Conservation (phyloP, 2,113 vertebrate genomes). For the Notarius lentiginosus region DNA sequence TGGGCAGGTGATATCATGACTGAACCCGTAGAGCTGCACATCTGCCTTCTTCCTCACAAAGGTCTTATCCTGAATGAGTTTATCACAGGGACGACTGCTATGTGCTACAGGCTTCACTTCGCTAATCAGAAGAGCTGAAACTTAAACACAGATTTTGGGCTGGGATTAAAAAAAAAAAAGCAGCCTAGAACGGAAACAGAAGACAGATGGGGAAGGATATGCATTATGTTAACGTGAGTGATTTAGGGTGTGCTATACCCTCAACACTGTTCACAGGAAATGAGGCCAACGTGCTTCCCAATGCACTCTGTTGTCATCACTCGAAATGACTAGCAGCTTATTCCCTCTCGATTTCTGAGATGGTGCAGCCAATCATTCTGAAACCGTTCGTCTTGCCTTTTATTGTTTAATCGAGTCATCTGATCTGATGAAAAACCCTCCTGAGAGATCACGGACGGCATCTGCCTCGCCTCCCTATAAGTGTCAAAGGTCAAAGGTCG, state of each 20-base stretch:
- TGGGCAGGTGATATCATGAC: constrained; percentile 50
- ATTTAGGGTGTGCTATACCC: no score
- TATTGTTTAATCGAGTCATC: constrained; percentile 39
- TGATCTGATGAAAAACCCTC: constrained; percentile 49
- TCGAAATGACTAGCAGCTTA: neutral
- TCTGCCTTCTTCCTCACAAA: constrained; percentile 45
- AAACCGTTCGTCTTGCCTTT: neutral
- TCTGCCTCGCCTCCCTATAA: constrained; percentile 50
- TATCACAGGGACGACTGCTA: constrained; percentile 41
- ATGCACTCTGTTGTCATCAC: constrained; percentile 1
- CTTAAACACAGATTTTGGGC: constrained; percentile 34
- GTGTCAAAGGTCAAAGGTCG: constrained; percentile 57
- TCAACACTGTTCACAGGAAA: neutral
- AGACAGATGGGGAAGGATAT: constrained; percentile 17
- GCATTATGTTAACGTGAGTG: neutral
- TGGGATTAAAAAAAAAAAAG: neutral
- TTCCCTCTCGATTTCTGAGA: neutral
- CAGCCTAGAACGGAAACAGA: constrained; percentile 18
- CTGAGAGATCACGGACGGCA: constrained; percentile 38
- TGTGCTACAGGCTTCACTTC: constrained; percentile 32
- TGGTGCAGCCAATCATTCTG: neutral
- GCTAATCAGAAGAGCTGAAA: constrained; percentile 50
- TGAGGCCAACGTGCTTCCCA: neutral
- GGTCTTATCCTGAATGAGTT: constrained; percentile 51
- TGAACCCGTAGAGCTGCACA: constrained; percentile 43